A percentile compares a stretch with the other conserved stretches of the same genome.
Conservation (phyloP, 2,797 vertebrate genomes). For the Mormyrus proboscirostris region DNA sequence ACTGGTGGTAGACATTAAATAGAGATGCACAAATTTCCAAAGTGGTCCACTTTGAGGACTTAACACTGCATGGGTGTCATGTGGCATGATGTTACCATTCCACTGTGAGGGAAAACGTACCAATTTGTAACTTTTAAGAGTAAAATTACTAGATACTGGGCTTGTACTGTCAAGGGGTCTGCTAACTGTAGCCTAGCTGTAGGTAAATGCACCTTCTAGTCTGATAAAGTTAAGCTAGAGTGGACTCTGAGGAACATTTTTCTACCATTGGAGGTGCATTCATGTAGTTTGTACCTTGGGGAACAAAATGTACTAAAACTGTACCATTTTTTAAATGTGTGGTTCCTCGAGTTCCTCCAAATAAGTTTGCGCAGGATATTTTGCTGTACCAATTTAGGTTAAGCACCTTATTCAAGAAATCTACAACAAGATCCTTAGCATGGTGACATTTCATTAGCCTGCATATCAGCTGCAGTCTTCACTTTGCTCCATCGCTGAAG, state of each 20-base stretch:
- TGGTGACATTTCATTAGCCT: neutral
- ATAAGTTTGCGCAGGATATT: neutral
- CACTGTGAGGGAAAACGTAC: neutral
- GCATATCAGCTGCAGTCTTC: neutral
- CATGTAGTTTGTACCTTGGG: neutral
- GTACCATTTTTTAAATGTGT: neutral
- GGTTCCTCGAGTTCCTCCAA: neutral
- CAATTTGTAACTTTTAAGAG: neutral
- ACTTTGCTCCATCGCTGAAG: neutral
- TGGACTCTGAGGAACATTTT: neutral
- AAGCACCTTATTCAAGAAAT: neutral
- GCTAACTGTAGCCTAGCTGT: neutral
- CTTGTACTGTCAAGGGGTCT: neutral
- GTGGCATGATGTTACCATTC: neutral
- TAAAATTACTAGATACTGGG: neutral
- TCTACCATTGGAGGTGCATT: neutral
- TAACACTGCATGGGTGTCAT: neutral
- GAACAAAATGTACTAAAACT: neutral
- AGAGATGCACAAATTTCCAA: neutral
- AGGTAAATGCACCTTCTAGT: neutral
- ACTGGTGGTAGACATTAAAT: neutral
- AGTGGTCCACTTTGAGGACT: neutral
- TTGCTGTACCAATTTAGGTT: neutral
- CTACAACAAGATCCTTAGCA: neutral
- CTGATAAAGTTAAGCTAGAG: neutral